Base-by-base conservation (phyloP, 2,888 invertebrate species). In the Epirrhoe alternata region DNA sequence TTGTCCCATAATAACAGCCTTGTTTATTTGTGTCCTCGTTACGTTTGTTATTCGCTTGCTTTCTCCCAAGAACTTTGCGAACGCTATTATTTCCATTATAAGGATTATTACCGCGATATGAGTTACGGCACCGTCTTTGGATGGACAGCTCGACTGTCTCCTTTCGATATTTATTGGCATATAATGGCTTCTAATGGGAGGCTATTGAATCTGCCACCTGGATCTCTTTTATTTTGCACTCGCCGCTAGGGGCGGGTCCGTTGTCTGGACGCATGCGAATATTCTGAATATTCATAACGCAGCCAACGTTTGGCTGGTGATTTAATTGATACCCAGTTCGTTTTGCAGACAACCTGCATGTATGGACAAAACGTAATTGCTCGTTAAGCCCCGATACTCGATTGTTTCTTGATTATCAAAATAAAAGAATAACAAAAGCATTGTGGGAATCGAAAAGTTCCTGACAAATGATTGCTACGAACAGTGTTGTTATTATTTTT, bases 111-210 rank as follows among this genome's bases (percentile, higher is more conserved):
- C 84, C 74, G 77, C 74, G 76, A 77, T 81, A 82, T 89, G 86
- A 92, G 84, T 90, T 91, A 90, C 87, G 83, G 82, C 85, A 77
- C 79, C 80, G 80, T 82, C 85, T 85, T 80, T 78, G 80, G 86
- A 87, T 83, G 87, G 86, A 90, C 85, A 84, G 84, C 81, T 76
- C 79, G 80, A 84, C 87, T 88, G 88, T 89, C 90, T 89, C 85
- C 78, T 87, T 81, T 75, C 75, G 79, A 86, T 89, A 93, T 93
- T 93, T 93, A 93, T 92, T 88, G 88, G 85, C 88, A 85, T 84
- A 90, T 93, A 93, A 93, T 93, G 87, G 88, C 83, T 87, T 86
- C 88, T 93, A 93, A 93, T 93, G 87, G 90, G 86, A 84, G 86
- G 88, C 88, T 90, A 92, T 93, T 92, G 89, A 90, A 92, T 90